Evolutionary conservation across 1,140 invertebrate species (phyloP), one percentile per base, ranked within the genome.

Genomic region (Spodoptera litura): DNA sequence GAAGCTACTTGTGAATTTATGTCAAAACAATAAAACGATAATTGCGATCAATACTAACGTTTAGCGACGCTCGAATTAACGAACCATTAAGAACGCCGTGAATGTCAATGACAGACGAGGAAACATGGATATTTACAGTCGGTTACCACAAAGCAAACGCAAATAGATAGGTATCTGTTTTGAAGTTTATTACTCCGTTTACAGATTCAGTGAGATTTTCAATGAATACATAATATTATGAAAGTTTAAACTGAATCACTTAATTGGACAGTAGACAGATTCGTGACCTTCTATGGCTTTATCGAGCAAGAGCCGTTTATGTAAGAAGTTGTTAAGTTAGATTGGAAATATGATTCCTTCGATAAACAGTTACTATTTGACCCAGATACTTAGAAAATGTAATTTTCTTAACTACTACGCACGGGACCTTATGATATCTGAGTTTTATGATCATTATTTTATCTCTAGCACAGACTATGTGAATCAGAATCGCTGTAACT

Each of bases 81-180:
- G 86, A 87, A 86, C 82, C 82, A 83, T 87, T 86, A 85, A 84
- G 71, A 81, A 80, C 72, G 80, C 80, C 83, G 81, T 88, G 81
- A 89, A 88, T 88, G 84, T 83, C 88, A 88, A 82, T 85, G 83
- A 82, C 80, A 87, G 82, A 71, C 79, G 78, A 81, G 73, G 73
- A 71, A 75, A 68, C 72, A 78, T 79, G 77, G 82, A 84, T 87
- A 84, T 90, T 88, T 88, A 87, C 82, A 83, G 56, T 74, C 82
- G 59, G 76, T 80, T 78, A 78, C 81, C 75, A 55, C 77, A 78
- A 76, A 74, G 55, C 73, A 79, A 83, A 85, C 68, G 55, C 77
- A 80, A 83, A 85, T 79, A 83, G 81, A 85, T 81, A 81, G 53
- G 27, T 58, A 80, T 68, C 75, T 68, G 38, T 61, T 84, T 85